These are phyloP conservation scores for Bos taurus DNA, from an alignment of 2,113 vertebrate genomes.

Conservation along the genomic window ARS-UCD2.0 NC_037352.1:2849001-2849500, in stretches of 20 bases:
- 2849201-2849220: background rate
- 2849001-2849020: background rate
- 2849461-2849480: background rate
- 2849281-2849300: background rate
- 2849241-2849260: background rate
- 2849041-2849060: background rate
- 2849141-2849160: background rate
- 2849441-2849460: background rate
- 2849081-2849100: background rate
- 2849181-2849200: background rate
- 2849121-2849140: background rate
- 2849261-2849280: background rate
- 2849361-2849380: background rate
- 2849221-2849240: background rate
- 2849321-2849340: background rate
- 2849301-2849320: background rate
- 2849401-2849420: background rate
- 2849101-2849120: background rate
- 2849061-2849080: background rate
- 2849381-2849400: background rate
- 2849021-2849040: background rate
- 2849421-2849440: background rate
- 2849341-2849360: background rate
- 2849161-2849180: background rate
- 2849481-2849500: background rate